Evolutionary conservation across 2,113 vertebrate genomes (phyloP).

Genomic region (Tenrec ecaudatus): DNA sequence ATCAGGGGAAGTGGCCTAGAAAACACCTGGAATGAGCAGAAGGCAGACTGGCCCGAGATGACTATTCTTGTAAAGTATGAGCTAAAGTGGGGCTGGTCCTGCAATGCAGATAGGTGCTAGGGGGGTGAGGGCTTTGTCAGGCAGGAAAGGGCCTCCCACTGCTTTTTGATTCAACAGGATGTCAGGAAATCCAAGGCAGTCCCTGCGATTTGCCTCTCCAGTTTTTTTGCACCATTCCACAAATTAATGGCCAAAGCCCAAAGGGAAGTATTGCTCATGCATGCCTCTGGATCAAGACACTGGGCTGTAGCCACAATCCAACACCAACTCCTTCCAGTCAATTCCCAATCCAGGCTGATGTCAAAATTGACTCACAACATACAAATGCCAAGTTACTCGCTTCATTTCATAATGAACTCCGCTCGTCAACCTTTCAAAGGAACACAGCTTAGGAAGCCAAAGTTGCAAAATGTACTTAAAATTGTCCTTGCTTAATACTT

Average conservation of each 20-base stretch:
- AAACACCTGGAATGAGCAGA: slow-evolving; percentile 84
- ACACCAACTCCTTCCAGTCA: slow-evolving; percentile 72
- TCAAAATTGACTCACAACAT: slow-evolving; percentile 79
- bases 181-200: slow-evolving; percentile 83
- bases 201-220: not conserved
- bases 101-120: not conserved
- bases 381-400: slow-evolving; percentile 71
- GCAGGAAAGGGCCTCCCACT: slow-evolving; percentile 79
- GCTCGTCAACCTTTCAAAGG: slow-evolving; percentile 44
- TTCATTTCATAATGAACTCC: slow-evolving; percentile 62
- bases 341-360: slow-evolving; percentile 70
- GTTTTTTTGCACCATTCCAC: slow-evolving; percentile 71
- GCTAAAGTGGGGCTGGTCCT: slow-evolving; percentile 4
- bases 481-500: not conserved
- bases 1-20: slow-evolving; percentile 66
- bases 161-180: slow-evolving; percentile 81
- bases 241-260: slow-evolving; percentile 55
- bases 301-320: slow-evolving; percentile 57
- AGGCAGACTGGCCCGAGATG: slow-evolving; percentile 40
- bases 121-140: not conserved
- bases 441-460: not conserved
- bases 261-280: slow-evolving; percentile 65
- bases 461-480: slow-evolving; percentile 1
- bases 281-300: slow-evolving; percentile 66
- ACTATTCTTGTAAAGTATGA: not conserved